Evolutionary conservation across 2,113 vertebrate species (phyloP), one percentile per base, ranked within the genome.

Genomic region (Vidua chalybeata): DNA sequence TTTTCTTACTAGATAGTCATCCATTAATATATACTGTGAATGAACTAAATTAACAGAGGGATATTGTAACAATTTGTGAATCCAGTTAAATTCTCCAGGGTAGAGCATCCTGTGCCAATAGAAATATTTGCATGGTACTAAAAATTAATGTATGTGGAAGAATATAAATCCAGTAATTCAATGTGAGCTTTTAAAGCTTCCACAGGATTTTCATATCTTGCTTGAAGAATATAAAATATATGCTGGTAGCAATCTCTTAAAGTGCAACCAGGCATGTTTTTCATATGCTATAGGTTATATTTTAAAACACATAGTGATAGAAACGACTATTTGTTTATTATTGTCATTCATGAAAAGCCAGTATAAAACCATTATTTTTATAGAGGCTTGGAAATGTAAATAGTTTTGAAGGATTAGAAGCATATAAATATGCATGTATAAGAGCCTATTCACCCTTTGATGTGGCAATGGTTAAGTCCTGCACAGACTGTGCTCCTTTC

Each of bases 101-200:
- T 26, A 72, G 22, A 10, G 37, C 9, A 46, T 45, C 48, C 15
- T 37, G 31, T 64, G 91, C 91, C 94, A 97, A 61, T 7, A 68
- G 18, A 94, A 94, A 96, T 93, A 95, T 94, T 94, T 95, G 62
- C 41, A 58, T 54, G 52, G 81, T 43, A 54, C 81, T 94, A 92
- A 95, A 96, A 94, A 84, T 56, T 81, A 96, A 89, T 66, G 37
- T 73, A 82, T 87, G 46, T 67, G 46, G 61, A 93, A 93, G 81
- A 87, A 84, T 30, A 84, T 87, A 91, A 94, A 94, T 84, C 1
- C 8, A 79, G n/a, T 89, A 94, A 91, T 69, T 91, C 78, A 78
- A 3, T 76, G 58, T 46, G 21, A 84, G 51, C 49, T 94, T 95
- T 96, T 64, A 87, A 87, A 82, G 37, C 28, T 84, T 94, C 51